Evolutionary conservation across 2,113 vertebrate species (phyloP).

Genomic region (Crypturellus undulatus): DNA sequence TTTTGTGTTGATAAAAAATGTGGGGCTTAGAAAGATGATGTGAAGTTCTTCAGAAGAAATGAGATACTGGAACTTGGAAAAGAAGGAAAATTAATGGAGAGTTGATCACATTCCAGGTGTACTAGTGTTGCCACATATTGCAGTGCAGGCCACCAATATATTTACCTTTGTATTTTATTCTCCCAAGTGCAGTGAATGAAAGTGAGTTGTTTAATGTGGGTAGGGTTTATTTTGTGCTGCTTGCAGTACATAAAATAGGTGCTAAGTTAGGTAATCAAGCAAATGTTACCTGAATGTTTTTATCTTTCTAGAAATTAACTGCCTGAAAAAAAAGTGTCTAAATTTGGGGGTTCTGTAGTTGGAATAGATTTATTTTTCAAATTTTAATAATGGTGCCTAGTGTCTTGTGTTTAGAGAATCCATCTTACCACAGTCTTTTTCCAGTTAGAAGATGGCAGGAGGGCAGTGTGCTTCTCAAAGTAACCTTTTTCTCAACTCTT

Average conservation of each 20-base stretch:
- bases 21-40: not conserved
- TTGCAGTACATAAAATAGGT: not conserved
- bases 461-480: not conserved
- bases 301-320: not conserved
- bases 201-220: not conserved
- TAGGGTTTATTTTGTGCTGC: not conserved
- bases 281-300: not conserved
- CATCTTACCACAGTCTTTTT: not conserved
- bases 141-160: not conserved
- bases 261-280: not conserved
- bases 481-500: not conserved
- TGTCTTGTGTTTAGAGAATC: not conserved
- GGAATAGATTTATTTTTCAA: not conserved
- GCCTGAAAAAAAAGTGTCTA: not conserved
- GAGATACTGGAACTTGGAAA: not conserved
- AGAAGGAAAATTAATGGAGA: not conserved
- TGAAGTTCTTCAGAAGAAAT: not conserved
- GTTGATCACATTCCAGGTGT: not conserved
- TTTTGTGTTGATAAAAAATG: not conserved
- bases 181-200: not conserved
- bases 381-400: not conserved
- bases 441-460: not conserved
- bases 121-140: not conserved
- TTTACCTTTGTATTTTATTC: not conserved
- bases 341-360: not conserved